phyloP scores from a whole-genome alignment of 2,888 invertebrate genomes.

The Clivina fossor region DNA sequence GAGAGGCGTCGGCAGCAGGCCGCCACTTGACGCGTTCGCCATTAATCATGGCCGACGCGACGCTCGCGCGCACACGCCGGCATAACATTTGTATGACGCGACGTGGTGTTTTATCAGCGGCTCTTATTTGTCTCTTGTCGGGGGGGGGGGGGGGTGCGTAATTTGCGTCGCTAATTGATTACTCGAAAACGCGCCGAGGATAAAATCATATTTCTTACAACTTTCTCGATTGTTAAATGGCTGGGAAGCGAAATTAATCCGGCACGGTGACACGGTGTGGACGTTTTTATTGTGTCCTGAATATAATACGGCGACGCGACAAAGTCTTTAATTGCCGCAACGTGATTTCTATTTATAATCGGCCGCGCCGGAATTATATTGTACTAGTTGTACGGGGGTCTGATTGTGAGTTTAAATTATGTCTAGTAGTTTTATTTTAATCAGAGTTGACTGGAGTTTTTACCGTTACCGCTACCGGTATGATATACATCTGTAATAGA shows the following conservation, averaged over 20 bases:
- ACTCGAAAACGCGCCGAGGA: conserved; percentile 22
- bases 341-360: conserved; percentile 32
- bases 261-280: conserved; percentile 23
- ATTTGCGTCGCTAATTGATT: conserved; percentile 29
- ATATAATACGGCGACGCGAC: conserved; percentile 7
- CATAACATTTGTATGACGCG: conserved; percentile 21
- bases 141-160: too few species aligned
- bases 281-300: conserved; percentile 33
- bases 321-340: conserved; percentile 22
- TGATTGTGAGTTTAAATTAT: conserved; percentile 32
- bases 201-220: conserved; percentile 32
- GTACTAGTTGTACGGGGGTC: too few species aligned
- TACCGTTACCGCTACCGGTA: conserved; percentile 25
- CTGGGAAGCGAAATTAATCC: conserved; percentile 33
- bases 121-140: conserved; percentile 29
- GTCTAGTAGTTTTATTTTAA: conserved; percentile 30
- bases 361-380: conserved; percentile 26
- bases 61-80: neutral
- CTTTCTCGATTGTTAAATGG: conserved; percentile 30
- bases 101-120: conserved; percentile 16
- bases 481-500: conserved; percentile 29
- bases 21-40: conserved; percentile 29
- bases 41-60: conserved; percentile 29
- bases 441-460: conserved; percentile 20
- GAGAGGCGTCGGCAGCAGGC: conserved; percentile 2